Evolutionary conservation across 2,113 vertebrate genomes (phyloP).

Genomic region (Romanogobio albipinnatus): DNA sequence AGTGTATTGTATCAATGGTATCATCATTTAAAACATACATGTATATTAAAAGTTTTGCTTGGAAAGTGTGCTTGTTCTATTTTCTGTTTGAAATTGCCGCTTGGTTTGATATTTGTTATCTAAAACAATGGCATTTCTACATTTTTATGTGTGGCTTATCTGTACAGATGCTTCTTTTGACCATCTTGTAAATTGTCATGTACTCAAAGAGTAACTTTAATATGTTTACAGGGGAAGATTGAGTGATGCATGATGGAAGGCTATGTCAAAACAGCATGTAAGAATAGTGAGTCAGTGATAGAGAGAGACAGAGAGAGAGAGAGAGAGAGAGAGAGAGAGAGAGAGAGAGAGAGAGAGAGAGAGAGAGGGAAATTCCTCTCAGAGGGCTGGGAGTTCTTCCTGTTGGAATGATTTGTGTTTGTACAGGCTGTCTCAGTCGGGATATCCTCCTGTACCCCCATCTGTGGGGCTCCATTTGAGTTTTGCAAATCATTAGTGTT

Average conservation of each 20-base stretch:
- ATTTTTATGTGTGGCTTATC: background rate
- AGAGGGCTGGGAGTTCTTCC: slow-evolving; percentile 79
- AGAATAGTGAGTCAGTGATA: slow-evolving; percentile 36
- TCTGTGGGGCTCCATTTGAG: slow-evolving; percentile 63
- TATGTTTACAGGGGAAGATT: background rate
- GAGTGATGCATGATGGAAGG: slow-evolving; percentile 28
- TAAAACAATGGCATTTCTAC: background rate
- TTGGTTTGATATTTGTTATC: background rate
- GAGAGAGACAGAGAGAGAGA: slow-evolving; percentile 67
- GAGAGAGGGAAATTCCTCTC: slow-evolving; percentile 79
- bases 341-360: slow-evolving; percentile 68
- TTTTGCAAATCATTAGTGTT: slow-evolving; percentile 4
- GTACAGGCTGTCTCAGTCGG: slow-evolving; percentile 80
- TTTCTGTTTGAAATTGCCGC: background rate
- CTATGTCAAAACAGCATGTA: background rate
- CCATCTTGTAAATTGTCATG: background rate
- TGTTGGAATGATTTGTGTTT: slow-evolving; percentile 80
- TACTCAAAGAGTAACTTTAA: background rate
- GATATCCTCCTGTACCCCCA: slow-evolving; percentile 80
- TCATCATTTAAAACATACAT: too few relatives aligned
- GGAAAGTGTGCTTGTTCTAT: background rate
- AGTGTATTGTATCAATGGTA: too few relatives aligned
- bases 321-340: slow-evolving; percentile 69
- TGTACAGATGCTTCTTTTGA: background rate
- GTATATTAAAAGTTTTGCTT: too few relatives aligned